Percentiles rank a stretch among this genome's conserved stretches.
phyloP scores from a whole-genome alignment of 2,797 vertebrate genomes.

The Chromobotia macracanthus region DNA sequence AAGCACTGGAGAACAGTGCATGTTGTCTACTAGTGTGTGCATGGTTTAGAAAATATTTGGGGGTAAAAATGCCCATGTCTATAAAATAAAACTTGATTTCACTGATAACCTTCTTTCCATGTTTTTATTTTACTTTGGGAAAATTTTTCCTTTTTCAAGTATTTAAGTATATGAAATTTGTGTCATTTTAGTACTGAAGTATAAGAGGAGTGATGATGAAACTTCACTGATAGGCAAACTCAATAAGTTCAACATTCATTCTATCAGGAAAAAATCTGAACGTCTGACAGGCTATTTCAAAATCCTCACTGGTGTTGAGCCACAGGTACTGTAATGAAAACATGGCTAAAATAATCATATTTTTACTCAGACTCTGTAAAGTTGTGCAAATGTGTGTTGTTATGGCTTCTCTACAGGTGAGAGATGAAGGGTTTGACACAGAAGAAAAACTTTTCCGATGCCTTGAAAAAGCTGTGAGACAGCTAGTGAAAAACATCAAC shows the following conservation, averaged over 20 bases:
- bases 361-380: background rate
- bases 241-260: slow-evolving; percentile 92
- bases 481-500: slow-evolving; percentile 85
- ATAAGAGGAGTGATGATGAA: slow-evolving; percentile 91
- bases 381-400: background rate
- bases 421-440: slow-evolving; percentile 89
- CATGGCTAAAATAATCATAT: background rate
- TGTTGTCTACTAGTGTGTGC: background rate
- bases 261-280: slow-evolving; percentile 96
- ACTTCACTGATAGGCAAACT: slow-evolving; percentile 90
- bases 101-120: background rate
- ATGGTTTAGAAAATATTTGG: background rate
- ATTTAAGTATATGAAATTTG: background rate
- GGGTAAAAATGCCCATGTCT: background rate
- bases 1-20: background rate
- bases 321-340: slow-evolving; percentile 80
- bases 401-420: slow-evolving; percentile 77
- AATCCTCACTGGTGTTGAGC: slow-evolving; percentile 90
- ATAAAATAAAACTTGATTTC: background rate
- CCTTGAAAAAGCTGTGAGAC: slow-evolving; percentile 90
- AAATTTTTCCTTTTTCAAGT: background rate
- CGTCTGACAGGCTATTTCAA: slow-evolving; percentile 92
- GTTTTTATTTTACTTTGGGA: background rate
- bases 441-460: slow-evolving; percentile 92
- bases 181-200: slow-evolving; percentile 87